Conservation (phyloP, 2,113 vertebrate genomes). For the Pseudonaja textilis region DNA sequence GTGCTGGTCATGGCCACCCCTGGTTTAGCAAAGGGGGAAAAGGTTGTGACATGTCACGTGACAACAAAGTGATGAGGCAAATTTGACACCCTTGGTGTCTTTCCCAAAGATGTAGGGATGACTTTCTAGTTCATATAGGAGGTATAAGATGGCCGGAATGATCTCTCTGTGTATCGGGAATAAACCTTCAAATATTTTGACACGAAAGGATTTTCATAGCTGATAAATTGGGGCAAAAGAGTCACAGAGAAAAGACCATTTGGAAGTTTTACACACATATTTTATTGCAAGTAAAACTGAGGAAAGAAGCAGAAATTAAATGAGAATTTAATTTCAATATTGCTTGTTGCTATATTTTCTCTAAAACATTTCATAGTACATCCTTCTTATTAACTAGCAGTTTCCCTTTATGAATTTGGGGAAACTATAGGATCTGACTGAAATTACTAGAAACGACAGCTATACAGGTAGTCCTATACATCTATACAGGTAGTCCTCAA, state of each 20-base stretch:
- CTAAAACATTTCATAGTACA: too few relatives aligned
- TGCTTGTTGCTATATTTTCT: neutral
- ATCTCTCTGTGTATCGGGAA: neutral
- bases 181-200: neutral
- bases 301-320: conserved; percentile 24
- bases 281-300: neutral
- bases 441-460: neutral
- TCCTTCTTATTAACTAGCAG: neutral
- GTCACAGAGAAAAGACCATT: neutral
- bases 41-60: too few relatives aligned
- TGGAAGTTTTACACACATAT: neutral
- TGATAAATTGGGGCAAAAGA: neutral
- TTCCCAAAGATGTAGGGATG: neutral
- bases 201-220: neutral
- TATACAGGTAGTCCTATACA: too few relatives aligned
- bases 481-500: too few relatives aligned
- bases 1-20: too few relatives aligned
- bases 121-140: neutral
- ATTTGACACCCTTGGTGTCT: neutral
- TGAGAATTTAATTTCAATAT: neutral
- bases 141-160: too few relatives aligned
- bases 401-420: neutral
- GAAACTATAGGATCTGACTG: neutral
- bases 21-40: too few relatives aligned
- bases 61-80: too few relatives aligned